Conservation (phyloP, 2,113 vertebrate genomes). For the Onychorhynchus coronatus region DNA sequence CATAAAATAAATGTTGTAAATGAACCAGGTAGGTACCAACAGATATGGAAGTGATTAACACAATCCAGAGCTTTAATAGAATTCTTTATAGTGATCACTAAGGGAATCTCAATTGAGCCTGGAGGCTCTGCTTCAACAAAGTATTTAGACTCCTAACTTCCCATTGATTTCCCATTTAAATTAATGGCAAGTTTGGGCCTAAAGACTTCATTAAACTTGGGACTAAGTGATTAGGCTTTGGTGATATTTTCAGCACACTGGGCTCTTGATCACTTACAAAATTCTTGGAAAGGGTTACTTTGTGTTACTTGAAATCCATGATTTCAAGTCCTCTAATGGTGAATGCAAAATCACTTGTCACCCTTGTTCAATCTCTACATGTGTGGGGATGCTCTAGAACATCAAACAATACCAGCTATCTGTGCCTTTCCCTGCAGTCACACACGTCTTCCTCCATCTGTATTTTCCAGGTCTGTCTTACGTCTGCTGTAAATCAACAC, state of each 20-base stretch:
- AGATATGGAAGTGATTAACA: not conserved
- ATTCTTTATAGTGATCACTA: not conserved
- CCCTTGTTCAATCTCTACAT: accelerated
- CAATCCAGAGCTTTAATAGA: not conserved
- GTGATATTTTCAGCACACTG: not conserved
- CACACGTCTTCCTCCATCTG: accelerated
- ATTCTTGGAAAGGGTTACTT: not conserved
- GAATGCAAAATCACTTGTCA: not conserved
- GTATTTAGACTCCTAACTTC: conserved; percentile 21
- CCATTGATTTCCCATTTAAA: conserved; percentile 42
- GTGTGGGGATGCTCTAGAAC: not conserved
- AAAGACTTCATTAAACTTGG: conserved; percentile 41
- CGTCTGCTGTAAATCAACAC: accelerated
- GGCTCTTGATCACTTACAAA: not conserved
- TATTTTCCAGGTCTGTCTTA: not conserved
- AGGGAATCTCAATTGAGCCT: conserved; percentile 17
- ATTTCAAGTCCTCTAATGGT: not conserved
- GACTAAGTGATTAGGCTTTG: not conserved
- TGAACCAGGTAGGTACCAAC: not conserved
- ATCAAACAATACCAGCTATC: not conserved
- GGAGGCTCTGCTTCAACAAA: conserved; percentile 18
- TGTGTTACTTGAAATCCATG: too few relatives aligned
- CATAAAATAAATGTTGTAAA: not conserved
- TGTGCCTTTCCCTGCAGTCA: not conserved
- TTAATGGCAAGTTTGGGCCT: conserved; percentile 17